These are phyloP conservation scores for Pheosia gnoma DNA, from an alignment of 2,888 invertebrate species.

Conservation along the genomic window DNA sequence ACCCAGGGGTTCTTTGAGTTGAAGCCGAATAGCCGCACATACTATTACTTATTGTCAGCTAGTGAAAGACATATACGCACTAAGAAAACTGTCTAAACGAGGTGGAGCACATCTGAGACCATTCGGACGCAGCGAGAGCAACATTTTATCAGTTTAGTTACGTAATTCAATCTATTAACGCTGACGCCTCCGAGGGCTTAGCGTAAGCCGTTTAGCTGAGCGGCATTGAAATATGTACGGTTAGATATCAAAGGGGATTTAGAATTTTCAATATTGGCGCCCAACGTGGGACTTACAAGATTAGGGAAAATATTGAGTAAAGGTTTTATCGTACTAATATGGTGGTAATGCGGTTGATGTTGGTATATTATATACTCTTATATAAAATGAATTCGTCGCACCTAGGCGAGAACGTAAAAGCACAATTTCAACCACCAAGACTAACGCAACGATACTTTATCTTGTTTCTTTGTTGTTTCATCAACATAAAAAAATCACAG, in stretches of 20 bases:
- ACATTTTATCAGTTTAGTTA: conserved; percentile 28
- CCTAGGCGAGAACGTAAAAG: too few relatives aligned
- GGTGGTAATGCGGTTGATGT: too few relatives aligned
- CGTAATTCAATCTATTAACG: conserved; percentile 44
- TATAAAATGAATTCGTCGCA: too few relatives aligned
- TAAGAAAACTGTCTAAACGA: conserved; percentile 23
- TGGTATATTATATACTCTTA: too few relatives aligned
- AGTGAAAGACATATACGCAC: background rate
- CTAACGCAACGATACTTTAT: too few relatives aligned
- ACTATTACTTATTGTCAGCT: too few relatives aligned
- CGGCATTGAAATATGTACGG: conserved; percentile 43
- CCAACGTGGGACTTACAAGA: conserved; percentile 29
- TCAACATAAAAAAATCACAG: background rate
- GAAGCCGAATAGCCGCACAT: background rate
- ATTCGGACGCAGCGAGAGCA: conserved; percentile 15
- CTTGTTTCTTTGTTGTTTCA: too few relatives aligned
- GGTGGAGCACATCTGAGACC: conserved; percentile 12
- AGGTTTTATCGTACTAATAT: too few relatives aligned
- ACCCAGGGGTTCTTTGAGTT: background rate
- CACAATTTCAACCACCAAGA: too few relatives aligned
- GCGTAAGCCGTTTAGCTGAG: conserved; percentile 45
- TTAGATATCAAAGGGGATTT: conserved; percentile 24
- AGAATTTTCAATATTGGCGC: conserved; percentile 37
- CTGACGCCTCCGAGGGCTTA: conserved; percentile 27
- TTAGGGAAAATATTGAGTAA: conserved; percentile 3